Conservation (phyloP, 2,888 invertebrate species). For the Ormyrus labotus region DNA sequence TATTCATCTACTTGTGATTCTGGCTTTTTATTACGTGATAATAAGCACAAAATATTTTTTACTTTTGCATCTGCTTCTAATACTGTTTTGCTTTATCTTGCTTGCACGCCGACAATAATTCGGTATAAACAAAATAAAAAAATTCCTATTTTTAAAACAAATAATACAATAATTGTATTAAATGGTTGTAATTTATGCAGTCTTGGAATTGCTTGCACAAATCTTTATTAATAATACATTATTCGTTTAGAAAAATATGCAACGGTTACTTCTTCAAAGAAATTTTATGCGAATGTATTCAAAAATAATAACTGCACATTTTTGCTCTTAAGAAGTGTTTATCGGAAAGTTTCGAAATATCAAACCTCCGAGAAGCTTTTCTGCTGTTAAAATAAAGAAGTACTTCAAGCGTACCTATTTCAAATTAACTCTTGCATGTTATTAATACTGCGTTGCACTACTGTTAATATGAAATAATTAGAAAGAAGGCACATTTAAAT, state of each 20-base stretch:
- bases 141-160: background rate
- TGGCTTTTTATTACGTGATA: constrained; percentile 2
- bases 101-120: constrained; percentile 22
- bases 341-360: no score
- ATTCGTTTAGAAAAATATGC: background rate
- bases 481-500: constrained; percentile 8
- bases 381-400: no score
- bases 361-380: no score
- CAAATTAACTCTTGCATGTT: constrained; percentile 6
- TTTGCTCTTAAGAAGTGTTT: no score
- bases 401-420: background rate
- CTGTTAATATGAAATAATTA: background rate
- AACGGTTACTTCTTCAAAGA: no score
- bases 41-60: constrained; percentile 22
- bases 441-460: background rate
- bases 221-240: constrained; percentile 3
- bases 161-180: background rate
- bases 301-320: no score
- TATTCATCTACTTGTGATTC: constrained; percentile 21
- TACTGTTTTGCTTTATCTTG: constrained; percentile 17
- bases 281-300: no score
- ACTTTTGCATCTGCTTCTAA: background rate
- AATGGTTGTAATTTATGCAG: background rate
- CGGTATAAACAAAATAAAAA: background rate
- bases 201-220: constrained; percentile 24